Evolutionary conservation across 2,113 vertebrate genomes (phyloP).

Genomic region (Anthoscopus minutus): DNA sequence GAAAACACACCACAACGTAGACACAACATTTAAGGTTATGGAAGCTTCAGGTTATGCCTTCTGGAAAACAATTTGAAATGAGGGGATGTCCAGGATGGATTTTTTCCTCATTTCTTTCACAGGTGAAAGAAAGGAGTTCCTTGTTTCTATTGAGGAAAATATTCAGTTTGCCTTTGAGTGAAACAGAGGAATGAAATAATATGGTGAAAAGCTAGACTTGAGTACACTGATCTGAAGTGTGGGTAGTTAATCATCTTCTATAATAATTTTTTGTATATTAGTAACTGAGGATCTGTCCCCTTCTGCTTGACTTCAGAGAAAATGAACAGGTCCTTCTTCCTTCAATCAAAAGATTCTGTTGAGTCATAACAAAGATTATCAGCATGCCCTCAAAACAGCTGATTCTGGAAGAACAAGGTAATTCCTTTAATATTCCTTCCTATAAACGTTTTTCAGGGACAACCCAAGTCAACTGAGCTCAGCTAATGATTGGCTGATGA

Average conservation of each 20-base stretch:
- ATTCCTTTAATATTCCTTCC: too few species aligned
- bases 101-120: not conserved
- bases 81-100: not conserved
- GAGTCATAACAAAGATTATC: not conserved
- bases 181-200: not conserved
- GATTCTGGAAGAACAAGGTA: not conserved
- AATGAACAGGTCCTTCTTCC: not conserved
- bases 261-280: not conserved
- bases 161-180: not conserved
- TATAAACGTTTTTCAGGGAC: not conserved
- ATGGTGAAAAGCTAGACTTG: not conserved
- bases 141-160: not conserved
- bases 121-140: not conserved
- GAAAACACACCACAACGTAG: too few species aligned
- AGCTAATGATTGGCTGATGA: not conserved
- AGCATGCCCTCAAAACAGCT: not conserved
- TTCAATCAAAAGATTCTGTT: not conserved
- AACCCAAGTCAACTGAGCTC: not conserved
- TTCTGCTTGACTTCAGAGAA: not conserved
- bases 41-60: not conserved
- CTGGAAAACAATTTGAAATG: not conserved
- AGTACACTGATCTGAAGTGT: not conserved
- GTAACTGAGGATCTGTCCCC: not conserved
- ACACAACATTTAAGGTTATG: not conserved
- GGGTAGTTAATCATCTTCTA: not conserved